Evolutionary conservation across 2,797 vertebrate genomes (phyloP), one percentile per base, ranked within the genome.

Genomic region (Pangasius larnaudii): DNA sequence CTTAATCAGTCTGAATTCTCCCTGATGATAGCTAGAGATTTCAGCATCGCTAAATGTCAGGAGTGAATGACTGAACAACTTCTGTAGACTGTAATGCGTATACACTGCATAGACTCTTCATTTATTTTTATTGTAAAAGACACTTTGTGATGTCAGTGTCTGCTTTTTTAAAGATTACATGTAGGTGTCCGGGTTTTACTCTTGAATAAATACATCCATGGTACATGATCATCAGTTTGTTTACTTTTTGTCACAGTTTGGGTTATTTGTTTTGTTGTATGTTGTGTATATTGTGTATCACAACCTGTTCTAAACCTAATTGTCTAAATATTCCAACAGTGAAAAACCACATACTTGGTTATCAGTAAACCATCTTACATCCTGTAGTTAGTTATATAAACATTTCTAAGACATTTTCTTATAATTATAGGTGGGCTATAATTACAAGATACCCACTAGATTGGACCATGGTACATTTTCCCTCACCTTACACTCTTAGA

Each of bases 321-420:
- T 78, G 49, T 78, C 74, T n/a, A 51, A 51, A 77, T 77, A 49
- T n/a, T 75, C 27, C 27, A 51, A 0, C 74, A 19, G 27, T 30
- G 14, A 51, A 77, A 77, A 74, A n/a, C 13, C 49, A 8, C 27
- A 53, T 58, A 36, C 24, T 56, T 81, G 19, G 80, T 63, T 82
- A 82, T 63, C 36, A 82, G 58, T 61, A 61, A 81, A 82, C 8
- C 24, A 63, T 82, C 58, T 42, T 30, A 19, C 42, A 83, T 83
- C 81, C 59, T 83, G 81, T 30, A 30, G 61, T 67, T 63, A 19
- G 39, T 83, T 30, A 46, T n/a, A 65, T 65, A 63, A 82, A 82
- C 39, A 82, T 39, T 59, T 27, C 36, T 61, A 27, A 27, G 33
- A 42, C 39, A 42, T 42, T 5, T 5, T 42, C 39, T 42, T 46